phyloP scores from a whole-genome alignment of 2,113 vertebrate genomes.

The Seriola aureovittata region DNA sequence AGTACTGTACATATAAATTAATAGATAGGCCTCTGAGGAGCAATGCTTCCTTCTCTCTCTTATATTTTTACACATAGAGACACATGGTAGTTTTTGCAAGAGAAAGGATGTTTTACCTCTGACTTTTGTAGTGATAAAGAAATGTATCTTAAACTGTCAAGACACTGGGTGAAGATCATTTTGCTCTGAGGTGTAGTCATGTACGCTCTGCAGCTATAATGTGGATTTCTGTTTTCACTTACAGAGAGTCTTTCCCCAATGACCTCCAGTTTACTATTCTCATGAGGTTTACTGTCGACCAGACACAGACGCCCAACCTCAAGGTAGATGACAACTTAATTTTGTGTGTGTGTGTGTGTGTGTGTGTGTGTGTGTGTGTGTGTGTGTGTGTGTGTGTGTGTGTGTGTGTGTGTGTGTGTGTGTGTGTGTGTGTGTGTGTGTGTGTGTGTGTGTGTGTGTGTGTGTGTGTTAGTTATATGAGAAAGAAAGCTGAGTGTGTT shows the following conservation, averaged over 20 bases:
- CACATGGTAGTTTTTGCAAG: not conserved
- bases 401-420: slow-evolving; percentile 11
- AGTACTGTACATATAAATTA: too few relatives aligned
- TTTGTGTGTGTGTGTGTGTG: slow-evolving; percentile 10
- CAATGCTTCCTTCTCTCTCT: not conserved
- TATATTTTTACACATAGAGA: not conserved
- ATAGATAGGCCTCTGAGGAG: not conserved
- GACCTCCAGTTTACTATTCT: slow-evolving; percentile 98
- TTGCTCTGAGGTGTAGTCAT: not conserved
- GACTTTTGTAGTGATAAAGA: not conserved
- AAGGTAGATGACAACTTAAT: slow-evolving; percentile 86
- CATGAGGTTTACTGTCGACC: slow-evolving; percentile 99
- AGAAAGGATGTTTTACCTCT: too few relatives aligned
- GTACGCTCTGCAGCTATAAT: not conserved
- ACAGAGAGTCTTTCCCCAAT: slow-evolving; percentile 96
- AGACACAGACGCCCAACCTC: slow-evolving; percentile 97
- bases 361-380: not conserved
- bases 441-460: not conserved
- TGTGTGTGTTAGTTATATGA: not conserved
- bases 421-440: slow-evolving; percentile 15
- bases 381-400: slow-evolving; percentile 15
- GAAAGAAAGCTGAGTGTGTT: not conserved
- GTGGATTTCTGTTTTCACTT: slow-evolving; percentile 38
- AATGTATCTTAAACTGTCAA: not conserved
- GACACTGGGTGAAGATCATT: not conserved